Conservation (phyloP, 1,140 invertebrate species). For the Heliconius hermathena region DNA sequence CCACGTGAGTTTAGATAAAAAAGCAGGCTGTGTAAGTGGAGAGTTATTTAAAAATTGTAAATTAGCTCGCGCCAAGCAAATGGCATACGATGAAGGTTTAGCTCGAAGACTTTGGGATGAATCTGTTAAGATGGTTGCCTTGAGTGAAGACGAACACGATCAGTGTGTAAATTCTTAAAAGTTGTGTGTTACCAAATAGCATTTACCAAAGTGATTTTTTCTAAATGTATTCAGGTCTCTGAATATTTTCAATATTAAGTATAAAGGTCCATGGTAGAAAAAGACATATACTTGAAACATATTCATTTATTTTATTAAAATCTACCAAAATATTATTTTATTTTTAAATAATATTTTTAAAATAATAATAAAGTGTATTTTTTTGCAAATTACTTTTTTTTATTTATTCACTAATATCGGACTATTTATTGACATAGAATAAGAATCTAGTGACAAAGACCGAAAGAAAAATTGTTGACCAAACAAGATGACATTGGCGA, state of each 20-base stretch:
- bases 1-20: constrained; percentile 54
- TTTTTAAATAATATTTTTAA: no score
- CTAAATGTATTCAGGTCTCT: not conserved
- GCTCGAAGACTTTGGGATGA: constrained; percentile 52
- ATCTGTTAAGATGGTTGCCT: constrained; percentile 47
- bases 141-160: constrained; percentile 50
- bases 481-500: no score
- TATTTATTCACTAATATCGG: no score
- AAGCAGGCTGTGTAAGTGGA: constrained; percentile 59
- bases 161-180: constrained; percentile 21
- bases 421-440: no score
- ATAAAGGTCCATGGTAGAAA: not conserved
- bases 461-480: no score
- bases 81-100: constrained; percentile 43
- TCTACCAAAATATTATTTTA: no score
- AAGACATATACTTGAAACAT: no score
- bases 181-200: not conserved
- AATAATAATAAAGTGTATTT: no score
- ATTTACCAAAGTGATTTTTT: not conserved
- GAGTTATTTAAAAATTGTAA: constrained; percentile 66
- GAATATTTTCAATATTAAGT: not conserved
- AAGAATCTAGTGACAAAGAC: no score
- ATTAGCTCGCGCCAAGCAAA: constrained; percentile 32
- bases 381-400: no score
- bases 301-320: no score